Conservation (phyloP, 2,888 invertebrate genomes). For the Pilophorus perplexus region DNA sequence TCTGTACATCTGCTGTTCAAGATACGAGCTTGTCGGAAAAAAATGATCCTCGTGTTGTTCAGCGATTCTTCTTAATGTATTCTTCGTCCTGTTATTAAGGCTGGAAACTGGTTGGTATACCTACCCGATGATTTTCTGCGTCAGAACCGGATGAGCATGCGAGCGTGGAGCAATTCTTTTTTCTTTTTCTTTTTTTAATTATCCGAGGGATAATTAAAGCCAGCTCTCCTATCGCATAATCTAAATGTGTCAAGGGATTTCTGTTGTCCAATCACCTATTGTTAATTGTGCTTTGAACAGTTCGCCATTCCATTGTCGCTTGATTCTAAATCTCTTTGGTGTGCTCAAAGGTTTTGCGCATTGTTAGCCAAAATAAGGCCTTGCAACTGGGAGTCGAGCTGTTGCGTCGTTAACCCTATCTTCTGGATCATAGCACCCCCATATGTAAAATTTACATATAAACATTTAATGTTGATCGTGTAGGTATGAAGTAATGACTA, state of each 20-base stretch:
- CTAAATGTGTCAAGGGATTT: slow-evolving; percentile 33
- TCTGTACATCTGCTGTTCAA: too few species aligned
- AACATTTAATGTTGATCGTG: background rate
- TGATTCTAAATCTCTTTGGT: slow-evolving; percentile 6
- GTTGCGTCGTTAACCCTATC: background rate
- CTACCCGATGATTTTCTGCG: slow-evolving; percentile 28
- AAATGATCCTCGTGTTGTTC: slow-evolving; percentile 13
- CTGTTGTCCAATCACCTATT: slow-evolving; percentile 31
- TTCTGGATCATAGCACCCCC: slow-evolving; percentile 1
- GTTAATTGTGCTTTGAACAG: slow-evolving; percentile 20
- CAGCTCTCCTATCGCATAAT: slow-evolving; percentile 20
- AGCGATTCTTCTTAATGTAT: slow-evolving; percentile 5
- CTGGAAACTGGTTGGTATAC: slow-evolving; percentile 5
- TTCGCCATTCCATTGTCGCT: slow-evolving; percentile 13
- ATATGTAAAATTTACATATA: background rate
- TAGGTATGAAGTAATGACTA: background rate
- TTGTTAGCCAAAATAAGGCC: slow-evolving; percentile 18
- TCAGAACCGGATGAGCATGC: slow-evolving; percentile 20
- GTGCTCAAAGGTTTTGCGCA: slow-evolving; percentile 3
- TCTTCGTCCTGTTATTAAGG: slow-evolving; percentile 26
- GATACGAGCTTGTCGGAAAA: too few species aligned
- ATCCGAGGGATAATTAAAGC: slow-evolving; percentile 19
- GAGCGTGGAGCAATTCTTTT: slow-evolving; percentile 23
- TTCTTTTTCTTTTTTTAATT: slow-evolving; percentile 20
- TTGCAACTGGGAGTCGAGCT: background rate